phyloP scores from a whole-genome alignment of 2,888 invertebrate genomes.

The Amblyjoppa fuscipennis region DNA sequence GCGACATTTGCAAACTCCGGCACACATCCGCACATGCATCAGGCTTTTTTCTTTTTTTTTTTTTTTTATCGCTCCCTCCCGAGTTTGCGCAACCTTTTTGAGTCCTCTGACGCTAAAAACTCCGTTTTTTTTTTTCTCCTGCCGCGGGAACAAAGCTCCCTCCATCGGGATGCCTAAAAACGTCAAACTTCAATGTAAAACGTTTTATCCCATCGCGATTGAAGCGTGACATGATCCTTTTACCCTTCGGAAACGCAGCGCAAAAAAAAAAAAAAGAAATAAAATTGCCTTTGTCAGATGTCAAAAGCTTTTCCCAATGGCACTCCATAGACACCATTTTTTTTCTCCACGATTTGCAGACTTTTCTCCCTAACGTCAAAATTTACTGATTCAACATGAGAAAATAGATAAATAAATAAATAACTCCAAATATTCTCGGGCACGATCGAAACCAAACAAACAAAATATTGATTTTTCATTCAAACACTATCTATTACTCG shows the following conservation, averaged over 20 bases:
- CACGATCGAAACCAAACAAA: background rate
- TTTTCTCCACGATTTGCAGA: background rate
- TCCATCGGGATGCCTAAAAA: background rate
- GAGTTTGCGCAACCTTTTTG: background rate
- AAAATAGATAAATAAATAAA: background rate
- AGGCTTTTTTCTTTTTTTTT: background rate
- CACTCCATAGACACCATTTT: background rate
- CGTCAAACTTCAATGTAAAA: slow-evolving; percentile 13
- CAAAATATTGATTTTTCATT: no score
- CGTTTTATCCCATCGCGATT: background rate
- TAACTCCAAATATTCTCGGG: background rate
- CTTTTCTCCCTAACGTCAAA: background rate
- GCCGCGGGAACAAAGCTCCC: background rate
- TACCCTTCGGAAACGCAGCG: background rate
- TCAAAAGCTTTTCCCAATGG: background rate
- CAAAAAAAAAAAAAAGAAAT: no score
- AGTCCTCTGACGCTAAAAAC: background rate
- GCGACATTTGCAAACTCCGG: background rate
- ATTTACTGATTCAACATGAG: background rate
- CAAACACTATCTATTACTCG: background rate
- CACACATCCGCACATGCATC: background rate
- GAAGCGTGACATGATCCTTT: slow-evolving; percentile 14
- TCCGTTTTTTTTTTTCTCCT: background rate
- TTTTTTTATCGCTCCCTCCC: background rate
- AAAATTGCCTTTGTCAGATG: slow-evolving; percentile 8